Evolutionary conservation across 2,113 vertebrate genomes (phyloP).

Genomic region (Pollimyrus isidori): DNA sequence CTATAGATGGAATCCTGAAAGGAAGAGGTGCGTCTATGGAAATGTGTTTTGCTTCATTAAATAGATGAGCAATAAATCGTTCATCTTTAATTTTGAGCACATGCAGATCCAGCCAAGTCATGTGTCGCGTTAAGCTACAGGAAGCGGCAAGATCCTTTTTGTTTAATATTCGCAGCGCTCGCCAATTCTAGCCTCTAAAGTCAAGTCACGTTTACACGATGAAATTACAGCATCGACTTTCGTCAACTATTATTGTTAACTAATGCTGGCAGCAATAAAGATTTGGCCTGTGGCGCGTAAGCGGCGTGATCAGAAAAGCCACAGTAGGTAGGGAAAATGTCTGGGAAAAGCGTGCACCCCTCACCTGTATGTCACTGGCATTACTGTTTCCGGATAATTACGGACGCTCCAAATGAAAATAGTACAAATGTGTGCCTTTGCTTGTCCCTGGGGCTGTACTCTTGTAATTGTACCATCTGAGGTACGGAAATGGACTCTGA

Average conservation of each 20-base stretch:
- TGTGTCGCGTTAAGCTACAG: not conserved
- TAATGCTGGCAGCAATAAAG: not conserved
- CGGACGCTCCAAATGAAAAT: too few relatives aligned
- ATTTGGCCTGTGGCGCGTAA: too few relatives aligned
- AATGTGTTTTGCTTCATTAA: not conserved
- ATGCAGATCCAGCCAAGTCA: not conserved
- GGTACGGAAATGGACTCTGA: too few relatives aligned
- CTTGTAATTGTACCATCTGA: too few relatives aligned
- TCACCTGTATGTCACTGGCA: not conserved
- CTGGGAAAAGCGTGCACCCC: not conserved
- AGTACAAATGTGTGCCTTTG: too few relatives aligned
- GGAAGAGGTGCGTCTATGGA: not conserved
- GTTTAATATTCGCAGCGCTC: not conserved
- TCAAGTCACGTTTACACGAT: not conserved
- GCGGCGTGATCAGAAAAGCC: not conserved
- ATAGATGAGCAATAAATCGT: not conserved
- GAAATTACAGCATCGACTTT: not conserved
- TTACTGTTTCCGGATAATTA: not conserved
- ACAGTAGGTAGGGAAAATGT: not conserved
- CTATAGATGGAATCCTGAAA: not conserved
- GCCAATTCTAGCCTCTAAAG: not conserved
- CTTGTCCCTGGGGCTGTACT: too few relatives aligned
- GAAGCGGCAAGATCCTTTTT: not conserved
- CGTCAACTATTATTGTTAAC: not conserved
- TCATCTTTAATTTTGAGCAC: not conserved